A percentile compares a stretch with the other conserved stretches of the same genome.
Conservation (phyloP, 2,113 vertebrate species). For the Indicator maculatus region DNA sequence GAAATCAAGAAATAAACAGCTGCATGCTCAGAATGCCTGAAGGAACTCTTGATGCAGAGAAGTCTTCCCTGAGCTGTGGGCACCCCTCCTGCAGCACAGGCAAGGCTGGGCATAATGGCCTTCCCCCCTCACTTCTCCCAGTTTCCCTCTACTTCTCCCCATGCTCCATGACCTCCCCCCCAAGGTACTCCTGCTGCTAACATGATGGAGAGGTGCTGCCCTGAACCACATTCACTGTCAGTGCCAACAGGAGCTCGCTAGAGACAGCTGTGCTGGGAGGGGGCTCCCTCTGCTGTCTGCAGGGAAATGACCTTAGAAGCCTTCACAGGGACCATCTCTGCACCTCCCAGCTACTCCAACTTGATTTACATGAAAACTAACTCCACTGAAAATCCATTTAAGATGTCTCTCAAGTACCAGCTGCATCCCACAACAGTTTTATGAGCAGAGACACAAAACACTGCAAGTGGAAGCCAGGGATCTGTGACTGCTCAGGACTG, state of each 20-base stretch:
- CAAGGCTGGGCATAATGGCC: neutral
- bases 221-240: neutral
- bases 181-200: neutral
- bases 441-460: neutral
- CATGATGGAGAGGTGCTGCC: neutral
- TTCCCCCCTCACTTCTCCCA: neutral
- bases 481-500: neutral
- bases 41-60: neutral
- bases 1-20: neutral
- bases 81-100: neutral
- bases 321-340: no score
- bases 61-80: neutral
- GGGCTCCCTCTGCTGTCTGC: conserved; percentile 28
- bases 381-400: neutral
- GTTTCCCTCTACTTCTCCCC: neutral
- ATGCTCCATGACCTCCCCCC: neutral
- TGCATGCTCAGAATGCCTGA: neutral
- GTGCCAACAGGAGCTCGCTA: neutral
- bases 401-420: neutral
- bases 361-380: neutral
- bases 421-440: neutral
- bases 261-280: neutral
- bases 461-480: neutral
- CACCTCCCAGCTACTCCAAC: neutral
- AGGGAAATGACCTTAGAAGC: neutral